Evolutionary conservation across 2,797 vertebrate genomes (phyloP).

Genomic region (Orientallactaga sibirica): DNA sequence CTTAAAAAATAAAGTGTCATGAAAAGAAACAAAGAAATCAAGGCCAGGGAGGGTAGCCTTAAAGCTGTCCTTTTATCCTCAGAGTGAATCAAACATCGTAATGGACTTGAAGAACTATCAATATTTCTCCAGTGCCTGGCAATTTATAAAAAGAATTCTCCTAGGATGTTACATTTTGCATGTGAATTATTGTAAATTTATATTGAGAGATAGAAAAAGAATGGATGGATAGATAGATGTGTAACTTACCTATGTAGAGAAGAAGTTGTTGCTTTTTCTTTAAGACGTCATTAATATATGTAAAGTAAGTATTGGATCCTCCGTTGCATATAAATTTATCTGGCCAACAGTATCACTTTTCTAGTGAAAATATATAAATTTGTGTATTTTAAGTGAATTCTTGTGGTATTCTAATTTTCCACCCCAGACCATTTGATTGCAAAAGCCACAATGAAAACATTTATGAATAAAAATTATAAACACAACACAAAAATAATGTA

Average conservation of each 20-base stretch:
- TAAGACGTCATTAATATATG: background rate
- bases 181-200: conserved; percentile 63
- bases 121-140: conserved; percentile 52
- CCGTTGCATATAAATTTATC: conserved; percentile 23
- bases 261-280: conserved; percentile 40
- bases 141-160: conserved; percentile 42
- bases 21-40: background rate
- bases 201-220: conserved; percentile 16
- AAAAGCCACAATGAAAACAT: conserved; percentile 60
- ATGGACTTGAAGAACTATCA: conserved; percentile 29
- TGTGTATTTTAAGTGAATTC: conserved; percentile 41
- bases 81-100: conserved; percentile 28
- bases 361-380: conserved; percentile 34
- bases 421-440: conserved; percentile 39
- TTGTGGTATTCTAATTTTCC: conserved; percentile 25
- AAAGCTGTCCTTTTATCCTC: conserved; percentile 41
- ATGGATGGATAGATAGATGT: conserved; percentile 32
- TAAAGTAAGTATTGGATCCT: conserved; percentile 19
- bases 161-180: background rate
- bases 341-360: background rate
- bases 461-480: conserved; percentile 50
- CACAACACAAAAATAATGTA: conserved; percentile 52
- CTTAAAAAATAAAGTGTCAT: conserved; percentile 32
- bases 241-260: conserved; percentile 39
- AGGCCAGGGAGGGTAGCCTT: background rate